phyloP scores from a whole-genome alignment of 2,888 invertebrate species.

The Esperia sulphurella region DNA sequence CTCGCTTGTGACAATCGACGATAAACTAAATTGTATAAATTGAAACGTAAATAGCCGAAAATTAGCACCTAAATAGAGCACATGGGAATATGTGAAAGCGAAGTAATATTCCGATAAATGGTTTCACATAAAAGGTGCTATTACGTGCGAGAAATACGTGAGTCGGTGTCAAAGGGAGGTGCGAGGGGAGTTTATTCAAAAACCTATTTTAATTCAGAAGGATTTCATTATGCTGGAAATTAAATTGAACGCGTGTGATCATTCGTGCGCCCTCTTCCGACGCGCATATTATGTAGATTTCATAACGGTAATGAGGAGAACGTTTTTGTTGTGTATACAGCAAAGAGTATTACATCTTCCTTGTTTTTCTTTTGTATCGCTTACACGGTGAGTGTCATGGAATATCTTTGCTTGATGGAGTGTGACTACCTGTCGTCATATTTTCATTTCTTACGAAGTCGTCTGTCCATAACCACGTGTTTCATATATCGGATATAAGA shows the following conservation, averaged over 20 bases:
- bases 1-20: too few species aligned
- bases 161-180: neutral
- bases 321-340: slow-evolving; percentile 7
- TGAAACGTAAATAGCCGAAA: neutral
- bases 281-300: slow-evolving; percentile 10
- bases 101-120: slow-evolving; percentile 3
- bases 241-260: slow-evolving; percentile 40
- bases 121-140: slow-evolving; percentile 3
- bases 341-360: too few species aligned
- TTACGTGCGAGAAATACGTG: slow-evolving; percentile 6
- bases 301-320: slow-evolving; percentile 15
- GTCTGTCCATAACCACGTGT: too few species aligned
- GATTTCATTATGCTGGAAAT: slow-evolving; percentile 43
- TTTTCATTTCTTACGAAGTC: too few species aligned
- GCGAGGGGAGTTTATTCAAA: slow-evolving; percentile 25
- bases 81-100: neutral
- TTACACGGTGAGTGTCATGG: too few species aligned
- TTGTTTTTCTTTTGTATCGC: too few species aligned
- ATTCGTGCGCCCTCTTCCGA: slow-evolving; percentile 22
- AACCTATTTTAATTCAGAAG: slow-evolving; percentile 39
- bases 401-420: too few species aligned
- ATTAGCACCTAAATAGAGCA: neutral
- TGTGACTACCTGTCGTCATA: too few species aligned
- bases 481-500: too few species aligned
- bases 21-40: too few species aligned